Evolutionary conservation across 2,113 vertebrate species (phyloP).

Genomic region (Myrmecobius fasciatus): DNA sequence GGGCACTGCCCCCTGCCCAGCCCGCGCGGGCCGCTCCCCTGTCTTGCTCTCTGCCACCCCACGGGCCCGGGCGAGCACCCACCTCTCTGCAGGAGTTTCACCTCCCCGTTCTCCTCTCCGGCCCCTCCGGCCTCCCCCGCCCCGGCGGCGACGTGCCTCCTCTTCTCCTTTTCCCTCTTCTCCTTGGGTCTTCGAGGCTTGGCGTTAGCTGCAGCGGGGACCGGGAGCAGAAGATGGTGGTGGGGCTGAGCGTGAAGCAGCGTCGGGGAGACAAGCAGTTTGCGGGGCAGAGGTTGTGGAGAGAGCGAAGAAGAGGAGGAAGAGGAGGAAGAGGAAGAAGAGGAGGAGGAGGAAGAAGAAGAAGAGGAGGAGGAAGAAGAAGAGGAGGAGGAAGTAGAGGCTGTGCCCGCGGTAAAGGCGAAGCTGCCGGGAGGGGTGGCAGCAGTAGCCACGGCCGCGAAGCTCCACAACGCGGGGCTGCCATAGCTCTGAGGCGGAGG

Average conservation of each 20-base stretch:
- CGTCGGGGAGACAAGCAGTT: slow-evolving; percentile 80
- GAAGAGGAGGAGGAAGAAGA: slow-evolving; percentile 40
- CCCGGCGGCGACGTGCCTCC: slow-evolving; percentile 83
- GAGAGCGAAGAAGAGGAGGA: slow-evolving; percentile 57
- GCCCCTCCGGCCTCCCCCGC: slow-evolving; percentile 81
- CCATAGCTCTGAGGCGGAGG: slow-evolving; percentile 81
- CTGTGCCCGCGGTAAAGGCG: slow-evolving; percentile 70
- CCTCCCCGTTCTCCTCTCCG: slow-evolving; percentile 93
- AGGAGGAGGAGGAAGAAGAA: slow-evolving; percentile 71
- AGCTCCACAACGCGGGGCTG: slow-evolving; percentile 86
- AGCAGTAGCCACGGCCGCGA: slow-evolving; percentile 78
- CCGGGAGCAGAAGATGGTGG: slow-evolving; percentile 68
- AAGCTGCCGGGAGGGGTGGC: slow-evolving; percentile 41
- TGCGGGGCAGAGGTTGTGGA: slow-evolving; percentile 84
- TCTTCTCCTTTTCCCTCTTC: slow-evolving; percentile 88
- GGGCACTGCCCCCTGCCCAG: not conserved
- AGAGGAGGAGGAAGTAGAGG: slow-evolving; percentile 14
- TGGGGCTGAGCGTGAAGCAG: slow-evolving; percentile 76
- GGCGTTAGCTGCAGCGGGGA: slow-evolving; percentile 64
- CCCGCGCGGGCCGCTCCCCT: not conserved
- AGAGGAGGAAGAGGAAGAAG: slow-evolving; percentile 15
- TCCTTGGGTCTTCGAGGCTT: slow-evolving; percentile 90
- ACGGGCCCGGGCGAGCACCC: slow-evolving; percentile 54
- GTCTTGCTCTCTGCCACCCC: not conserved
- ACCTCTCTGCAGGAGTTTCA: slow-evolving; percentile 91